Percentiles rank a stretch among this genome's conserved stretches.
phyloP scores from a whole-genome alignment of 92 coral and sea anemone genomes.

The Heteractis magnifica region DNA sequence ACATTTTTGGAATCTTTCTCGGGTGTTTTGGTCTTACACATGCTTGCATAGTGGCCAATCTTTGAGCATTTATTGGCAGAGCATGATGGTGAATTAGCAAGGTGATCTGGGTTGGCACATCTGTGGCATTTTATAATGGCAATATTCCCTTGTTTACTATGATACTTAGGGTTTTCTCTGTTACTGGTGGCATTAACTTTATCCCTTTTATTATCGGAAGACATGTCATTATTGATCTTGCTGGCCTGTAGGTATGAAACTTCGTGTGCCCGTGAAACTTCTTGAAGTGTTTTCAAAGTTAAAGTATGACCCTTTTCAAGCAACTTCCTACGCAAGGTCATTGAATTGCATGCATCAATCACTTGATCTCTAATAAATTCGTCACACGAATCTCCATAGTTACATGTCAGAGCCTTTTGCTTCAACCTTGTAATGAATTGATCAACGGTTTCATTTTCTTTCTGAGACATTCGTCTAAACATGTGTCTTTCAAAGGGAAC shows the following conservation, averaged over 20 bases:
- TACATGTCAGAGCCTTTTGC: neutral
- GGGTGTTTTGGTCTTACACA: neutral
- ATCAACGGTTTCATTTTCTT: slow-evolving; percentile 2
- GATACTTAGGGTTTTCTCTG: neutral
- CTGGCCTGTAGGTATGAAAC: neutral
- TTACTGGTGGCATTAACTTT: neutral
- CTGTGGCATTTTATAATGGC: neutral
- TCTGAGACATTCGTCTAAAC: slow-evolving; percentile 1
- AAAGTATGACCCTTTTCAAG: no score
- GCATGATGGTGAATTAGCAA: slow-evolving; percentile 1
- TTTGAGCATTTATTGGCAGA: slow-evolving; percentile 2
- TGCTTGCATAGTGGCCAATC: slow-evolving; percentile 5
- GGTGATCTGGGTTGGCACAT: neutral
- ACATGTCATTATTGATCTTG: slow-evolving; percentile 1
- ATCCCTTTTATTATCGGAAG: neutral
- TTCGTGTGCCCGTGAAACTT: neutral
- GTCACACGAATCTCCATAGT: slow-evolving; percentile 10
- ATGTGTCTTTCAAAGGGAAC: slow-evolving; percentile 2
- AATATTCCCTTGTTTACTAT: neutral
- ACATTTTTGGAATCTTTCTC: neutral
- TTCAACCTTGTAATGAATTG: slow-evolving; percentile 3
- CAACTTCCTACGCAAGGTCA: neutral
- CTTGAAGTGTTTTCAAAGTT: no score
- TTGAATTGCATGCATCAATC: slow-evolving; percentile 1
- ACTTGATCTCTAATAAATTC: slow-evolving; percentile 5